Conservation (phyloP, 1,140 invertebrate species). For the Brachionus rotundiformis region DNA sequence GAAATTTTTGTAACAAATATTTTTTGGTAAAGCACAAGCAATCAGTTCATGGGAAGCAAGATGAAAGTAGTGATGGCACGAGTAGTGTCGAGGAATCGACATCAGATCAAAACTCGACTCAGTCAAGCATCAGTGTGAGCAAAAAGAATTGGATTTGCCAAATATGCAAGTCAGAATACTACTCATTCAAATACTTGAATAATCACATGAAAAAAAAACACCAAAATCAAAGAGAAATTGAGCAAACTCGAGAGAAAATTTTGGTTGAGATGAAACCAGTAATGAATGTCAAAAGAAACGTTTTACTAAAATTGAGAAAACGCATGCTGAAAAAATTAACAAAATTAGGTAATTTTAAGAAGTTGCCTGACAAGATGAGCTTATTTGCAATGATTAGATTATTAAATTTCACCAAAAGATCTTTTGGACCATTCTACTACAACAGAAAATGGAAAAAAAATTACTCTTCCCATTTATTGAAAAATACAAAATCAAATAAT, state of each 20-base stretch:
- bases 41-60: constrained; percentile 67
- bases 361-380: too few relatives aligned
- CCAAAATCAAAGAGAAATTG: background rate
- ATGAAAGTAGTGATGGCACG: background rate
- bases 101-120: background rate
- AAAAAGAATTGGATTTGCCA: background rate
- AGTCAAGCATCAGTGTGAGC: background rate
- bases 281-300: background rate
- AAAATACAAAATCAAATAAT: too few relatives aligned
- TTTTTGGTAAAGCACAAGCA: constrained; percentile 69
- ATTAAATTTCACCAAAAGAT: too few relatives aligned
- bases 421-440: too few relatives aligned
- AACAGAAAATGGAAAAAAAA: too few relatives aligned
- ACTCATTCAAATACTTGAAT: constrained; percentile 6
- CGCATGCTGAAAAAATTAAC: background rate
- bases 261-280: background rate
- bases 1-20: constrained; percentile 67
- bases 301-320: background rate
- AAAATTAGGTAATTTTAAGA: too few relatives aligned
- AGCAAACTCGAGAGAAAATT: background rate
- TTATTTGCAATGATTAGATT: too few relatives aligned
- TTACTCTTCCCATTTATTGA: too few relatives aligned
- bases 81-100: background rate
- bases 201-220: background rate
- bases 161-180: constrained; percentile 30